Evolutionary conservation across 2,797 vertebrate species (phyloP).

Genomic region (Poliocrania exsul): DNA sequence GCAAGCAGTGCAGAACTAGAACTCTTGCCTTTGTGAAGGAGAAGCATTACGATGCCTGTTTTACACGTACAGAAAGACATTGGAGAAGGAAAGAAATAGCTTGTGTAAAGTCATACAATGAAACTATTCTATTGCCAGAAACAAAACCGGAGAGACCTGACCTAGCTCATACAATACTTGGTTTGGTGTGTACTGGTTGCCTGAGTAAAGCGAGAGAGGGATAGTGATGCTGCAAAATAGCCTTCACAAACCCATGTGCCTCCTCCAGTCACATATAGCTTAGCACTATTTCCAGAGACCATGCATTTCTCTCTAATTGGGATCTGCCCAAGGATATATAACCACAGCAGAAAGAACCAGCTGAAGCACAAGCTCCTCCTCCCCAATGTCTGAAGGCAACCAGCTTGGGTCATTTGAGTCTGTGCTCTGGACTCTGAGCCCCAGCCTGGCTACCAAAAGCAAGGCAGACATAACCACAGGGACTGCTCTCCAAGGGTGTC

Average conservation of each 20-base stretch:
- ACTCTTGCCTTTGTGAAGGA: background rate
- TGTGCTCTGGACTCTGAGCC: background rate
- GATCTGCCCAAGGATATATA: background rate
- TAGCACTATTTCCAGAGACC: background rate
- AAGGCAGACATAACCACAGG: background rate
- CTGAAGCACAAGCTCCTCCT: background rate
- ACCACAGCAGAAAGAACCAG: background rate
- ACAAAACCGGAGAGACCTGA: background rate
- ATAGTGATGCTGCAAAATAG: background rate
- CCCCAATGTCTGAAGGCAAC: background rate
- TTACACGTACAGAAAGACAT: background rate
- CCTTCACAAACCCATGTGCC: background rate
- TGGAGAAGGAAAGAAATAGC: background rate
- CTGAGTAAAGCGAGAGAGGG: rapidly evolving
- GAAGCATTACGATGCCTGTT: background rate
- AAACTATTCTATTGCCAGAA: background rate
- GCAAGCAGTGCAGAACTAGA: background rate
- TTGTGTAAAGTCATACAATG: background rate
- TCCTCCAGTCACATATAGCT: background rate
- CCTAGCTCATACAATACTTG: background rate
- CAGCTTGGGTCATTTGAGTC: background rate
- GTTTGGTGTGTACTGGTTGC: background rate
- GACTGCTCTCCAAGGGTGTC: background rate
- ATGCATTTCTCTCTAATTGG: background rate
- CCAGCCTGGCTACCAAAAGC: background rate